Base-by-base conservation (phyloP, 2,888 invertebrate species). In the Dryococelus australis region DNA sequence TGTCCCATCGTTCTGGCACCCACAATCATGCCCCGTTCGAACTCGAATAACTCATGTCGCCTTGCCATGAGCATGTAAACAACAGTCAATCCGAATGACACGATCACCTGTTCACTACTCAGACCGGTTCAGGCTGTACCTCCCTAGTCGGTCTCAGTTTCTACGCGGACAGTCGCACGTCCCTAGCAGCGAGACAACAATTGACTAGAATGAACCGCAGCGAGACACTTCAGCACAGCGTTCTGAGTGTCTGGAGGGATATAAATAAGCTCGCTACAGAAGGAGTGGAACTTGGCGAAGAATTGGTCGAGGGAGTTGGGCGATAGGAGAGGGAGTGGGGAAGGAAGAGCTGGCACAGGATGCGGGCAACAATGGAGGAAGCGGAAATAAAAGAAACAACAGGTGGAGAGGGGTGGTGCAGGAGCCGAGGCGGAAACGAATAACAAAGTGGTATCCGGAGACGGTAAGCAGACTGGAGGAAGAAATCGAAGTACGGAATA, bases 331-430 rank as follows among this genome's bases (percentile, higher is more conserved):
- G 47, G 47, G 47, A 16, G 4, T 13, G 47, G 47, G 47, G 47
- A 12, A 47, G 47, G 8, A 47, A 47, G 47, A 10, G 47, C 47
- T 47, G 47, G 12, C 47, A 47, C 12, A 10, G 47, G 47, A 47
- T 47, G 47, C 47, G 47, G 47, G 47, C 47, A 47, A 47, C 47
- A 47, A 16, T 47, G 47, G 65, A 65, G n/a, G 65, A 20, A n/a
- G n/a, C 65, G 65, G 65, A 65, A 65, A n/a, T 65, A 65, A 65
- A 20, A 65, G 65, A 65, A 65, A 65, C 65, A 65, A 20, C 65
- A 47, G 47, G 47, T 6, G 47, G 5, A 47, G 47, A 20, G 65
- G 65, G n/a, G 65, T 2, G 65, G 65, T 0, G 65, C 24, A 24
- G 65, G 8, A 65, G 6, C 13, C 24, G n/a, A 24, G 65, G n/a